phyloP scores from a whole-genome alignment of 2,113 vertebrate species.

The Rissa tridactyla region DNA sequence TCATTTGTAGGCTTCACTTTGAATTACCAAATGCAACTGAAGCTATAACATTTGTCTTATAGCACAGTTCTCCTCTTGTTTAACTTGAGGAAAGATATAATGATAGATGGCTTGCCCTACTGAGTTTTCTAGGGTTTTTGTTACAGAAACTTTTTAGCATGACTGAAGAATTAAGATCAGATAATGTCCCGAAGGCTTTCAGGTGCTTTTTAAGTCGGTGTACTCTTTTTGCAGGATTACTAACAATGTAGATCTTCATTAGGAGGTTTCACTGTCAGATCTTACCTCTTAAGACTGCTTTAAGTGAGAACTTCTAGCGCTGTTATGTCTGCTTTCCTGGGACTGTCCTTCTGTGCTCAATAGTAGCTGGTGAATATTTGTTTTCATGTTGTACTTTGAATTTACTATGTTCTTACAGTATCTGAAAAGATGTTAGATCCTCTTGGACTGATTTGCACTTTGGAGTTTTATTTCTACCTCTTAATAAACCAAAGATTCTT shows the following conservation, averaged over 20 bases:
- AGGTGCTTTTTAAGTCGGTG: background rate
- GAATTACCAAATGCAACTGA: slow-evolving; percentile 75
- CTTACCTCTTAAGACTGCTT: background rate
- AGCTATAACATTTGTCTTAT: slow-evolving; percentile 70
- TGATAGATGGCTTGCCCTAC: slow-evolving; percentile 65
- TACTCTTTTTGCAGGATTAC: background rate
- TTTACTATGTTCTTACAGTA: background rate
- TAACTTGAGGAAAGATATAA: slow-evolving; percentile 61
- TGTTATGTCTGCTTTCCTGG: background rate
- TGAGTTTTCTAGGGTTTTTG: slow-evolving; percentile 4
- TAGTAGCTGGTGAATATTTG: background rate
- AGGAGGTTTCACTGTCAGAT: background rate
- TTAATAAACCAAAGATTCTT: background rate
- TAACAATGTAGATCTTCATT: background rate
- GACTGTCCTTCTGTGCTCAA: background rate
- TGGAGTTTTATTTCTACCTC: background rate
- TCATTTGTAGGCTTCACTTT: slow-evolving; percentile 79
- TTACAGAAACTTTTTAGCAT: slow-evolving; percentile 9
- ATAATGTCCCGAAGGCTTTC: slow-evolving; percentile 29
- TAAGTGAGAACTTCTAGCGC: background rate
- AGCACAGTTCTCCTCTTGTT: slow-evolving; percentile 64
- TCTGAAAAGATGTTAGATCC: background rate
- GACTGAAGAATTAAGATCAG: slow-evolving; percentile 34
- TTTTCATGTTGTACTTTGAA: background rate
- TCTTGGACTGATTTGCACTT: background rate